Evolutionary conservation across 2,797 vertebrate genomes (phyloP), one percentile per base, ranked within the genome.

Genomic region (Coilia nasus): DNA sequence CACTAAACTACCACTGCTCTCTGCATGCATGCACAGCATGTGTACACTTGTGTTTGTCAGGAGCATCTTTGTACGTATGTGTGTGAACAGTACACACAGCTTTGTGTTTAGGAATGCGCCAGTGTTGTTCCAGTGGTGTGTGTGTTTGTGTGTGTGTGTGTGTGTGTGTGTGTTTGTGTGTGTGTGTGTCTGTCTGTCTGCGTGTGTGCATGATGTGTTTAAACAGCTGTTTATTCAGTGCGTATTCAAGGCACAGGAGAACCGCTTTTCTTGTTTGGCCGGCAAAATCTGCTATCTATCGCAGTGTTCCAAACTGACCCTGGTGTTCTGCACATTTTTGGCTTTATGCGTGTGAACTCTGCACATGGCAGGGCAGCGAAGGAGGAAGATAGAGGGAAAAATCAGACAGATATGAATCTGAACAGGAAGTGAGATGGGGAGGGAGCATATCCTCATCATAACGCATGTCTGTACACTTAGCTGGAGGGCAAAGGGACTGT

Each of bases 181-280:
- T 59, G 57, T 59, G 17, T 59, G 57, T 59, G 57, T 71, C 11
- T 71, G 14, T 75, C 4, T 54, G 50, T 54, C 2, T 54, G 14
- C 9, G 50, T 81, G 83, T 41, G 10, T 62, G 59, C 67, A 75
- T 64, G 64, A 14, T 54, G 64, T 17, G 67, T 75, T 75, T 75
- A 31, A 75, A 75, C 67, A 75, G 67, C 67, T 75, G 67, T 75
- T 35, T 28, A 75, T 71, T 71, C 67, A 31, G 28, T 71, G 23
- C 15, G 64, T 71, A 12, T 28, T 31, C 1, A 19, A n/a, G 25
- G 31, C 67, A 75, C 31, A 6, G 28, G 14, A 6, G 14, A 14
- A 9, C 28, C 31, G 15, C 10, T 41, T 41, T 15, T 14, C 67
- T n/a, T 35, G 67, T 35, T 6, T 19, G 28, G 14, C 31, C 1